phyloP scores from a whole-genome alignment of 92 coral and sea anemone genomes.

The Porites cylindrica region DNA sequence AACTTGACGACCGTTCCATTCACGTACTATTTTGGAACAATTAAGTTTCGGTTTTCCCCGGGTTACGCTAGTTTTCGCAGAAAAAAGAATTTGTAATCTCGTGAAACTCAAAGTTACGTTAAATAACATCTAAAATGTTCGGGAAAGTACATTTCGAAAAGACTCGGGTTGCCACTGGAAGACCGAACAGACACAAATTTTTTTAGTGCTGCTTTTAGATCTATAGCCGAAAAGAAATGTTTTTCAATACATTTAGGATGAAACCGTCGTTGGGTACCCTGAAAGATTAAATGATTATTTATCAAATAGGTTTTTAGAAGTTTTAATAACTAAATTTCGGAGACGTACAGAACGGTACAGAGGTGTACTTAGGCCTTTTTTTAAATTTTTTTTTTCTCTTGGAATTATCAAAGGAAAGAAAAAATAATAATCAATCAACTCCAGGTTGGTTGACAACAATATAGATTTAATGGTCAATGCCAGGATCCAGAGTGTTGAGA shows the following conservation, averaged over 20 bases:
- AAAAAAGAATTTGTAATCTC: neutral
- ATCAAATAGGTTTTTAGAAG: conserved; percentile 6
- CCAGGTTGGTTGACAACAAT: conserved; percentile 62
- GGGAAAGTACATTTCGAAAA: neutral
- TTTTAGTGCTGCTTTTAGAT: neutral
- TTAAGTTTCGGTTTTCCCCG: conserved; percentile 4
- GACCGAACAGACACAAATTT: no score
- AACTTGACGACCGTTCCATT: conserved; percentile 10
- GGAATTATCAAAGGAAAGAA: neutral
- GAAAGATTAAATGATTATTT: conserved; percentile 8
- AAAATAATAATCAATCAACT: neutral
- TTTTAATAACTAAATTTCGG: conserved; percentile 1
- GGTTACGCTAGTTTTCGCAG: neutral
- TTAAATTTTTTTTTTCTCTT: neutral
- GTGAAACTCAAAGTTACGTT: neutral
- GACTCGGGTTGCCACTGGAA: no score
- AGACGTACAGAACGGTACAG: neutral
- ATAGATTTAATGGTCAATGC: conserved; percentile 49
- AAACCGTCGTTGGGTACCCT: neutral
- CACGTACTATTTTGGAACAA: neutral
- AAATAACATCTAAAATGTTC: neutral
- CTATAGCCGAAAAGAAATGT: neutral
- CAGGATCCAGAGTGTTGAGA: conserved; percentile 46
- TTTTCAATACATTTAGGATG: neutral
- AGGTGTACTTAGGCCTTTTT: neutral